Percentiles rank a stretch among this genome's conserved stretches.
These are phyloP conservation scores for Vandiemenella viatica DNA, from an alignment of 2,888 invertebrate genomes.

Conservation along the genomic window DNA sequence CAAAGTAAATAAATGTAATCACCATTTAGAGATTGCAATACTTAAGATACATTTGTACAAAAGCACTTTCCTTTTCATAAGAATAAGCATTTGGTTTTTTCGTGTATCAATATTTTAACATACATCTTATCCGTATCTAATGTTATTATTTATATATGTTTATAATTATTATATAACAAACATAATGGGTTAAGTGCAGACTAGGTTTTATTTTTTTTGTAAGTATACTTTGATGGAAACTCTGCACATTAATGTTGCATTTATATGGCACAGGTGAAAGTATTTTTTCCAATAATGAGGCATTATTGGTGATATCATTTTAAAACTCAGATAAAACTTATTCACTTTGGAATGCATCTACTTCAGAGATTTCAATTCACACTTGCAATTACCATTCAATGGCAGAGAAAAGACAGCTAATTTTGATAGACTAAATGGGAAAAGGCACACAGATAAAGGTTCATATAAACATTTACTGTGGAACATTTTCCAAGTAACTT, in stretches of 20 bases:
- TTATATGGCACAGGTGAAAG: slow-evolving; percentile 12
- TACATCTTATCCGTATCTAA: not conserved
- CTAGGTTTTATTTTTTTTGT: slow-evolving; percentile 12
- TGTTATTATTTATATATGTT: slow-evolving; percentile 1
- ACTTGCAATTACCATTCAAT: not conserved
- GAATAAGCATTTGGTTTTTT: not conserved
- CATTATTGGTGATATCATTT: not conserved
- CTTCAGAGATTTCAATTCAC: slow-evolving; percentile 1
- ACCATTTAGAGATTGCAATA: not conserved
- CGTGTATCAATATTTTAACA: not conserved
- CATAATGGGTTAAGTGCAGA: slow-evolving; percentile 12
- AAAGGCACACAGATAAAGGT: slow-evolving; percentile 4
- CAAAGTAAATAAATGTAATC: not conserved
- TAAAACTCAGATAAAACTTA: not conserved
- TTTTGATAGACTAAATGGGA: not conserved
- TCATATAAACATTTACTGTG: not conserved
- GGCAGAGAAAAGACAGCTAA: not conserved
- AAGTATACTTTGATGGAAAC: slow-evolving; percentile 1
- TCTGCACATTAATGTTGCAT: slow-evolving; percentile 12
- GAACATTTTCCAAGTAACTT: not conserved
- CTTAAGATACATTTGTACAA: not conserved
- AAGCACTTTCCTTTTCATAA: not conserved
- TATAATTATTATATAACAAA: slow-evolving; percentile 2
- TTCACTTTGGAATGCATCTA: slow-evolving; percentile 11
- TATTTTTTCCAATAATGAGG: not conserved